Evolutionary conservation across 2,888 invertebrate genomes (phyloP), one percentile per base, ranked within the genome.

Genomic region (Temnothorax ravouxi): DNA sequence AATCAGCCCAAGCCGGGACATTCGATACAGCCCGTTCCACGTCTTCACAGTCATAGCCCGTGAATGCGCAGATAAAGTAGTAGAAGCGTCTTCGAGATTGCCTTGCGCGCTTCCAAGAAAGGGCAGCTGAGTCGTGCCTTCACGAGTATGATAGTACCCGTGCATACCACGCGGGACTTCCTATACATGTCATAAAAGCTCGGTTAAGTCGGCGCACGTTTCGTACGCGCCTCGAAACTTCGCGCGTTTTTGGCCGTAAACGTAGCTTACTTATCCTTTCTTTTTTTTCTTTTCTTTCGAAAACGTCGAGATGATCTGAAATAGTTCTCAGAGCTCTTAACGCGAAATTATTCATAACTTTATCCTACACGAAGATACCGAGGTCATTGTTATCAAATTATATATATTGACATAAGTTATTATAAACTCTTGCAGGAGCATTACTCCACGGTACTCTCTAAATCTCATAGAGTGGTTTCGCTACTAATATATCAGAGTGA

Each of bases 11-110:
- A 86, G 88, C 62, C 89, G 47, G 86, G 83, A 88, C 88, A 87
- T 86, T 88, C 88, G 89, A 88, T 89, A 89, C 88, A 85, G 86
- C 86, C 66, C 84, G 84, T 86, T 86, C 75, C 79, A 76, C 80
- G 83, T 29, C 59, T 56, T 66, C 47, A 76, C 88, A 84, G 83
- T 86, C 86, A 44, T 88, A 56, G 13, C 50, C 71, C 34, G 61
- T 85, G 86, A 82, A 84, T 82, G 83, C 67, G 62, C 83, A 82
- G 89, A 87, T 87, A 89, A 87, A 88, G 69, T 77, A 50, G 84
- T 83, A 74, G 83, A 74, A 81, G 67, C 84, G 79, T 85, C 88
- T 87, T 89, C 85, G 85, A 72, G 89, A 89, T 89, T 88, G 89
- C 85, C 71, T 64, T 62, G 69, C 66, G 69, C 56, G 83, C 85